Evolutionary conservation across 2,888 invertebrate species (phyloP).

Genomic region (Lasioglossum vierecki): DNA sequence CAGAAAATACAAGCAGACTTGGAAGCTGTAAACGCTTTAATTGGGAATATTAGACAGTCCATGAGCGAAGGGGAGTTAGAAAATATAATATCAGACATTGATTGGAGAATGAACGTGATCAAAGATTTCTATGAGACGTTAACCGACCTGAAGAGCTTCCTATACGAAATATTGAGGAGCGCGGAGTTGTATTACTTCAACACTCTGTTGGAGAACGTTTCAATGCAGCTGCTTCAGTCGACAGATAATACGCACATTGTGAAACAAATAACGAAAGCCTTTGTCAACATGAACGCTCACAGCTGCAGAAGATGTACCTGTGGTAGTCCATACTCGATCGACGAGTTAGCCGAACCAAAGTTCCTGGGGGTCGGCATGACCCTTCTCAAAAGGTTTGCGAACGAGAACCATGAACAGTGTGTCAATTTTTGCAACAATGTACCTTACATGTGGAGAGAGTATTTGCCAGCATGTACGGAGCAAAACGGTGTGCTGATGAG

Average conservation of each 20-base stretch:
- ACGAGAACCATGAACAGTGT: constrained; percentile 84
- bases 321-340: constrained; percentile 86
- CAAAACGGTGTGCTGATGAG: constrained; percentile 83
- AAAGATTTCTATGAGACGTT: constrained; percentile 69
- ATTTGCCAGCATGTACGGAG: constrained; percentile 85
- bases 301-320: constrained; percentile 86
- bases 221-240: constrained; percentile 65
- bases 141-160: constrained; percentile 70
- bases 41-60: constrained; percentile 60
- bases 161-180: constrained; percentile 76
- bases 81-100: constrained; percentile 67
- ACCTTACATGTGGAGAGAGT: constrained; percentile 88
- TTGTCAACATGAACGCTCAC: constrained; percentile 86
- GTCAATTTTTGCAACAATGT: constrained; percentile 86
- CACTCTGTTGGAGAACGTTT: constrained; percentile 75
- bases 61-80: constrained; percentile 69
- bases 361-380: constrained; percentile 86
- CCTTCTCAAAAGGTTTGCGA: constrained; percentile 85
- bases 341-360: constrained; percentile 83
- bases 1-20: constrained; percentile 69
- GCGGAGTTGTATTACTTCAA: constrained; percentile 78
- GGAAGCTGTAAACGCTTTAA: constrained; percentile 69
- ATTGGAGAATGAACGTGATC: constrained; percentile 66
- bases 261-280: constrained; percentile 84
- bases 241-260: constrained; percentile 68